These are phyloP conservation scores for Sipha flava DNA, from an alignment of 1,140 invertebrate species.

Conservation along the genomic window DNA sequence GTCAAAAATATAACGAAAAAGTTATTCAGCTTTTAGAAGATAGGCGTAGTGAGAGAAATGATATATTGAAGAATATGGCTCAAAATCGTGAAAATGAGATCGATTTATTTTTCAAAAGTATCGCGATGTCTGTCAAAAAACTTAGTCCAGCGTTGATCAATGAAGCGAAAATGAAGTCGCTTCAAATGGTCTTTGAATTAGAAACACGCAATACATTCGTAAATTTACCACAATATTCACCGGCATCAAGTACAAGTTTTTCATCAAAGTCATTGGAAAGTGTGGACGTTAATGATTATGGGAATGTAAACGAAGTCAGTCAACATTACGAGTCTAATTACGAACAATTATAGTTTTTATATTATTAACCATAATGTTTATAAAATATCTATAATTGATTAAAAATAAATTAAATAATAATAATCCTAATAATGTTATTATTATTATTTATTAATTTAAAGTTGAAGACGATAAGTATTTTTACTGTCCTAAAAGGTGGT, in stretches of 20 bases:
- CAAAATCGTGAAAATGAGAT: background rate
- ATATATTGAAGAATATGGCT: background rate
- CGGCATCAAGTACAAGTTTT: background rate
- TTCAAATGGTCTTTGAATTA: background rate
- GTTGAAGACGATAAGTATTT: no score
- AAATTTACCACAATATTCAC: no score
- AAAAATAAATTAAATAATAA: no score
- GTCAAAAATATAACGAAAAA: background rate
- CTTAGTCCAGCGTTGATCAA: background rate
- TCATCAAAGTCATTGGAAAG: background rate
- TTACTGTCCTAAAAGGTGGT: no score
- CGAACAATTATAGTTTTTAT: background rate
- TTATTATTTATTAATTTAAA: no score
- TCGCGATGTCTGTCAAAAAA: constrained; percentile 7
- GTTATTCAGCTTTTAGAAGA: background rate
- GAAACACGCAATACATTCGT: background rate
- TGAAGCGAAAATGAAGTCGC: background rate
- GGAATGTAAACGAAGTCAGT: no score
- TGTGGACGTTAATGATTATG: background rate
- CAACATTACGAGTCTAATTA: no score
- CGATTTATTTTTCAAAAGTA: constrained; percentile 22
- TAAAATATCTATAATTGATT: background rate
- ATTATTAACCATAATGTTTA: background rate
- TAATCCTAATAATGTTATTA: no score
- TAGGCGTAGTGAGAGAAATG: background rate